Conservation (phyloP, 2,113 vertebrate genomes). For the Rattus norvegicus region GRCr8 NC_086021.1:132185001-132185500, state of each 20-base stretch:
- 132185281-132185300: conserved; percentile 36
- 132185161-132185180: conserved; percentile 55
- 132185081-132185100: conserved; percentile 57
- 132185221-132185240: conserved; percentile 45
- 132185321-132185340: not conserved
- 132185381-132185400: not conserved
- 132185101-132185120: conserved; percentile 54
- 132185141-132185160: conserved; percentile 27
- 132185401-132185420: not conserved
- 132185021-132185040: conserved; percentile 63
- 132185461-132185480: not conserved
- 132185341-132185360: conserved; percentile 13
- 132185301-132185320: conserved; percentile 60
- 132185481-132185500: conserved; percentile 25
- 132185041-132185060: conserved; percentile 46
- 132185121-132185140: conserved; percentile 53
- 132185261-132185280: conserved; percentile 1
- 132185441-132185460: not conserved
- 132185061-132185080: conserved; percentile 46
- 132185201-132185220: conserved; percentile 64
- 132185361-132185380: conserved; percentile 48
- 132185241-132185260: conserved; percentile 72
- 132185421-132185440: conserved; percentile 11
- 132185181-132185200: conserved; percentile 59
- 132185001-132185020: conserved; percentile 67